Conservation (phyloP, 2,888 invertebrate species). For the Oscheius myriophilus region DNA sequence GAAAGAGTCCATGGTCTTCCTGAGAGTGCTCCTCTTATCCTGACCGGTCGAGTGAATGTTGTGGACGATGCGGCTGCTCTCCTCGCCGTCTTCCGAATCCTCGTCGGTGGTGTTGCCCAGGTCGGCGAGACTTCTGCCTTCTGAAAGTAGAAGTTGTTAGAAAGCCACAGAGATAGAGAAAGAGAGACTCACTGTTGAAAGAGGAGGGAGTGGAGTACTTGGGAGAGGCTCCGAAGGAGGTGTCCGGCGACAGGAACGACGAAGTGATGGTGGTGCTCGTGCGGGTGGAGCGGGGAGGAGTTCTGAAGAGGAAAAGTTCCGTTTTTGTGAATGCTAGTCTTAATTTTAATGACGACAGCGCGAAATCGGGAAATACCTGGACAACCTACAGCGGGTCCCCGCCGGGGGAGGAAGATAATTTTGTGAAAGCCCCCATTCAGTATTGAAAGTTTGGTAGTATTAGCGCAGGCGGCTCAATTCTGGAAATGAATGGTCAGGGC, state of each 20-base stretch:
- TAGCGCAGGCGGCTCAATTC: too few relatives aligned
- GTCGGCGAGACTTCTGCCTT: slow-evolving; percentile 1
- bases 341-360: too few relatives aligned
- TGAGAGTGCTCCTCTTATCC: slow-evolving; percentile 27
- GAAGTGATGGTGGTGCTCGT: slow-evolving; percentile 5
- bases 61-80: slow-evolving; percentile 39
- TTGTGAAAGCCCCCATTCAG: too few relatives aligned
- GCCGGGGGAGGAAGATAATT: too few relatives aligned
- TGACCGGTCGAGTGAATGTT: slow-evolving; percentile 10
- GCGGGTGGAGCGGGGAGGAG: slow-evolving; percentile 7
- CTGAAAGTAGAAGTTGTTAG: too few relatives aligned
- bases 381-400: too few relatives aligned
- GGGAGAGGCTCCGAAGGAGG: background rate
- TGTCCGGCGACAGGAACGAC: slow-evolving; percentile 9
- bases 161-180: too few relatives aligned
- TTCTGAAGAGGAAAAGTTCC: background rate
- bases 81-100: slow-evolving; percentile 39
- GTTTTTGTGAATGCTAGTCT: too few relatives aligned
- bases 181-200: slow-evolving; percentile 1
- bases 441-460: too few relatives aligned
- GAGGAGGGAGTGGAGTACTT: slow-evolving; percentile 8
- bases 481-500: too few relatives aligned
- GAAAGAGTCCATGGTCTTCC: slow-evolving; percentile 42
- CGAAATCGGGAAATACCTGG: too few relatives aligned
- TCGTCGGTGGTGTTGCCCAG: slow-evolving; percentile 42